Base-by-base conservation (phyloP, 2,113 vertebrate species). In the Ceuthmochares aereus region DNA sequence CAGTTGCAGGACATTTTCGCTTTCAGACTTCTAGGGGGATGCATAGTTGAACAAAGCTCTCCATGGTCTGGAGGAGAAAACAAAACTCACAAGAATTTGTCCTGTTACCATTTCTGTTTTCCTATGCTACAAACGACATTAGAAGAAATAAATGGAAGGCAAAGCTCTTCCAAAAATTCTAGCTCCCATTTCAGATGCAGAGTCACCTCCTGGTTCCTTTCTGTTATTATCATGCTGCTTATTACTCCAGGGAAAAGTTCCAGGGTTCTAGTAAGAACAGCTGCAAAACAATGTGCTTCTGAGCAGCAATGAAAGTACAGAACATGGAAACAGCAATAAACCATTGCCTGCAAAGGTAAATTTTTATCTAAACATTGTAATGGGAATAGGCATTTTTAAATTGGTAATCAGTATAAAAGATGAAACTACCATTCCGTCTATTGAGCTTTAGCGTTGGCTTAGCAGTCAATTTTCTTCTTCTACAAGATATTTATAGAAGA, bases 41-140 rank as follows among this genome's bases (percentile, higher is more conserved):
- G 86, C 58, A 42, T 96, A 92, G 76, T 55, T 67, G 70, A 94
- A 89, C 86, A 96, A 89, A 96, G 51, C 9, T 84, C 32, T 90
- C 20, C 2, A 1, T 37, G 14, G 13, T 75, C 69, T 85, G 30
- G 56, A 96, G 36, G 18, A 94, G 29, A 87, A 42, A 77, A 25
- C 40, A 58, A 29, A 95, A 87, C 69, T 76, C 82, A 74, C 40
- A 52, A 51, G 29, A 92, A 13, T 59, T 81, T 63, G 4, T 80
- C 87, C 70, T 54, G n/a, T 67, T 91, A 49, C 32, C 12, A 20
- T 63, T 94, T 80, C 52, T 77, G 36, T 80, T 92, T 89, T 84
- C 19, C 49, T 86, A 15, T 32, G 11, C 10, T 58, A 10, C 4
- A 11, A 89, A 84, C 54, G 9, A 55, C 26, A 29, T 29, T 56